phyloP scores from a whole-genome alignment of 2,797 vertebrate genomes.

The Galagoides demidoff region DNA sequence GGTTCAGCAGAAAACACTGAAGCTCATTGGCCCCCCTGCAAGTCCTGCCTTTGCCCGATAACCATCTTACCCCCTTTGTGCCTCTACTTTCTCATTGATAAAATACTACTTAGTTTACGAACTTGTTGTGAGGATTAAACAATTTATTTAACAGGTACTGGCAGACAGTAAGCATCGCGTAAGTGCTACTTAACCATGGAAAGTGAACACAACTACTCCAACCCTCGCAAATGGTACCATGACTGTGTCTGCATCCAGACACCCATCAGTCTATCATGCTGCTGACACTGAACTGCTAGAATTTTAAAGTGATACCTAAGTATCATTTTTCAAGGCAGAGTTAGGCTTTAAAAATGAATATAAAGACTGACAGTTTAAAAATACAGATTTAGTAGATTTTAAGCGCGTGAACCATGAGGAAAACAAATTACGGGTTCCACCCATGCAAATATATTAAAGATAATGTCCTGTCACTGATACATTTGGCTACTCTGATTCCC shows the following conservation, averaged over 20 bases:
- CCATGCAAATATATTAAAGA: conserved; percentile 51
- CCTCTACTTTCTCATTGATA: neutral
- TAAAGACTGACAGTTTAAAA: conserved; percentile 69
- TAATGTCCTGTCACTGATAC: conserved; percentile 50
- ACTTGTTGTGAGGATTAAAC: conserved; percentile 34
- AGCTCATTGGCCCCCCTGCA: neutral
- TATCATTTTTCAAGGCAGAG: conserved; percentile 44
- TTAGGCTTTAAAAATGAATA: conserved; percentile 59
- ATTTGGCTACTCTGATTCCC: conserved; percentile 39
- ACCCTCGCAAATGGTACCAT: neutral
- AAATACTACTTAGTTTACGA: conserved; percentile 9
- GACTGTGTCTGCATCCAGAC: neutral
- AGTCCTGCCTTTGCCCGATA: neutral
- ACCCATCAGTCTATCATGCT: conserved; percentile 4
- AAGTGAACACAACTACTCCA: conserved; percentile 36
- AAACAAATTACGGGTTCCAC: conserved; percentile 66
- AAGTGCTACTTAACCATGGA: conserved; percentile 9
- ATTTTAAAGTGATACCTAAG: conserved; percentile 56
- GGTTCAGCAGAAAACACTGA: neutral
- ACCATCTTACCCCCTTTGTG: neutral
- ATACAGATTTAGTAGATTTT: conserved; percentile 61
- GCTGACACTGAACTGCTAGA: neutral
- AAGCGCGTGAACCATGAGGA: conserved; percentile 58
- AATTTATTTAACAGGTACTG: conserved; percentile 37
- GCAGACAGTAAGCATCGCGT: conserved; percentile 4